Evolutionary conservation across 1,140 invertebrate species (phyloP), one percentile per base, ranked within the genome.

Genomic region (Drosophila setifemur): DNA sequence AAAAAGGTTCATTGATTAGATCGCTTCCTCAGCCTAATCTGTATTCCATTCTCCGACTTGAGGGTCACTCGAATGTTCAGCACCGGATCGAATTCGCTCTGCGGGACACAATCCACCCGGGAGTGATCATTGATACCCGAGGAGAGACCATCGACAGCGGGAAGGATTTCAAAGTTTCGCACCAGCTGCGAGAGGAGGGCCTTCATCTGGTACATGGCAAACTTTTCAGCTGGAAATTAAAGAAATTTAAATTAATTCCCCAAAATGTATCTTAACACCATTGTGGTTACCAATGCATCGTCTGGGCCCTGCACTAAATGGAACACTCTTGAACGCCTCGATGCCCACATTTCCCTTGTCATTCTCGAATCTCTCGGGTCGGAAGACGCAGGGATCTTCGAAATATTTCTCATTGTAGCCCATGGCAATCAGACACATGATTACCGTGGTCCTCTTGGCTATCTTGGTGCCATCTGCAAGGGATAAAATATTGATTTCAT

Each of bases 341-440:
- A 89, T 68, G 7, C 75, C 66, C 1, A 21, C 48, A 14, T 72
- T 39, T 6, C 28, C 9, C 6, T 29, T 48, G 8, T 29, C n/a
- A 63, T 45, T 21, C 8, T 75, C 72, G 90, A 97, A 97, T 77
- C 96, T 91, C 25, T 96, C 95, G 0, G 96, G 96, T 73, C 94
- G 92, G 78, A 96, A 97, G 12, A 87, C 91, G 5, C 95, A 91
- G 0, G 96, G 96, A 68, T 97, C 92, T n/a, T 95, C 93, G 88
- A 93, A 97, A 43, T 92, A 61, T 1, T 91, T 90, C 21, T 90
- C 88, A 19, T 90, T 90, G 37, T 89, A 89, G 4, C 85, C 88
- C 88, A 89, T 89, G 6, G 88, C 88, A 23, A 90, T 71, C 3
- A 90, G 73, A 4, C 82, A 87, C 87, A 89, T 89, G 4, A 89